Evolutionary conservation across 2,113 vertebrate genomes (phyloP).

Genomic region (Himantopus leucocephalus): DNA sequence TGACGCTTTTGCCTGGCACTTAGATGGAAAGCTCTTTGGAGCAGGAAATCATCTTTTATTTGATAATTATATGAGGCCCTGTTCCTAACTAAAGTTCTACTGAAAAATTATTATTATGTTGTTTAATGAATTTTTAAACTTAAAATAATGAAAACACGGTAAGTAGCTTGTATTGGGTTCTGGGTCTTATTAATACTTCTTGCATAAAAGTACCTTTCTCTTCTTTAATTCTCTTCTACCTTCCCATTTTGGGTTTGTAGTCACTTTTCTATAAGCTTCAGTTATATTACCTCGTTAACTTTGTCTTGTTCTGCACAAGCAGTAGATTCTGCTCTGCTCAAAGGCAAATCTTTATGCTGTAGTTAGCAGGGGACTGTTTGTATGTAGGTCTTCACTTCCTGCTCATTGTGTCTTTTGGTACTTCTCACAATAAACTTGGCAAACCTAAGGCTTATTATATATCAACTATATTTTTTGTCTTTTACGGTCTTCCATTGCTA

Average conservation of each 20-base stretch:
- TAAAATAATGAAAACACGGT: background rate
- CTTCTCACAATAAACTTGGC: background rate
- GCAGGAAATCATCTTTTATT: background rate
- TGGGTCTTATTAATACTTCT: background rate
- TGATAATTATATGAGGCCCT: background rate
- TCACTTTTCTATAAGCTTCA: background rate
- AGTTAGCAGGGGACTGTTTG: background rate
- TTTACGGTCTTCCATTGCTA: background rate
- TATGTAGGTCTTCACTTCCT: background rate
- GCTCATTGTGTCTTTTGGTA: background rate
- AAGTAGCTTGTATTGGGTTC: background rate
- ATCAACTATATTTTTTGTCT: background rate
- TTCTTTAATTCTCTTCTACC: background rate
- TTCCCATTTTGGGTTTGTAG: background rate
- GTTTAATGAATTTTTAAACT: background rate
- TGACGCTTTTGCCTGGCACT: background rate
- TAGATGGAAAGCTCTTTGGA: background rate
- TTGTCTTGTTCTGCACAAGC: background rate
- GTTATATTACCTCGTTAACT: background rate
- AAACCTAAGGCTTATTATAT: background rate
- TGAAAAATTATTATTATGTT: background rate
- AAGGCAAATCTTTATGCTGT: background rate
- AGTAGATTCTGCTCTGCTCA: background rate
- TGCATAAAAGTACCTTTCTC: background rate
- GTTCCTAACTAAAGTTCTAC: background rate